Conservation (phyloP, 2,888 invertebrate genomes). For the Isoperla grammatica region DNA sequence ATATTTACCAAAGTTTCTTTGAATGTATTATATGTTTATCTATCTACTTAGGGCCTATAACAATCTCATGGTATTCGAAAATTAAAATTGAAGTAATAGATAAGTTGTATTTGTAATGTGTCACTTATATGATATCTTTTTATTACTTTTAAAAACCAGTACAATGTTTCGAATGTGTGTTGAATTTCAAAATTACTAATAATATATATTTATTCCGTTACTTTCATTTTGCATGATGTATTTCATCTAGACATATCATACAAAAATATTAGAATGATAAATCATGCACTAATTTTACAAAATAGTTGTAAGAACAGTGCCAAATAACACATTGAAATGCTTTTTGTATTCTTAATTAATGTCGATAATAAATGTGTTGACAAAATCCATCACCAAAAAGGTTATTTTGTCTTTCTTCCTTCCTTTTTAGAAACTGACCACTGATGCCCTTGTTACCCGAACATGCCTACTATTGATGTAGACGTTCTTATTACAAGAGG, state of each 20-base stretch:
- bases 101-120: slow-evolving; percentile 5
- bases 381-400: slow-evolving; percentile 14
- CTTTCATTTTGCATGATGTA: slow-evolving; percentile 28
- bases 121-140: slow-evolving; percentile 8
- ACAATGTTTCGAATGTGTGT: slow-evolving; percentile 16
- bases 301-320: slow-evolving; percentile 28
- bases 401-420: background rate
- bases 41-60: too few relatives aligned
- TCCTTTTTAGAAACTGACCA: background rate
- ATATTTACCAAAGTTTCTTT: too few relatives aligned
- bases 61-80: too few relatives aligned
- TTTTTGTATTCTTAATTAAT: slow-evolving; percentile 33
- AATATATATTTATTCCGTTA: slow-evolving; percentile 20
- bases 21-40: too few relatives aligned
- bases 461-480: too few relatives aligned
- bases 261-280: slow-evolving; percentile 26
- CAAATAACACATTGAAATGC: slow-evolving; percentile 29
- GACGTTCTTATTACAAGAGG: too few relatives aligned
- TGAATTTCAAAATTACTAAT: slow-evolving; percentile 18
- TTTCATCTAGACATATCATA: slow-evolving; percentile 33
- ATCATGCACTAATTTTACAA: slow-evolving; percentile 30
- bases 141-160: too few relatives aligned
- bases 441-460: too few relatives aligned
- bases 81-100: too few relatives aligned
- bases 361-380: slow-evolving; percentile 34